Conservation (phyloP, 2,888 invertebrate species). For the Argyresthia albistria region DNA sequence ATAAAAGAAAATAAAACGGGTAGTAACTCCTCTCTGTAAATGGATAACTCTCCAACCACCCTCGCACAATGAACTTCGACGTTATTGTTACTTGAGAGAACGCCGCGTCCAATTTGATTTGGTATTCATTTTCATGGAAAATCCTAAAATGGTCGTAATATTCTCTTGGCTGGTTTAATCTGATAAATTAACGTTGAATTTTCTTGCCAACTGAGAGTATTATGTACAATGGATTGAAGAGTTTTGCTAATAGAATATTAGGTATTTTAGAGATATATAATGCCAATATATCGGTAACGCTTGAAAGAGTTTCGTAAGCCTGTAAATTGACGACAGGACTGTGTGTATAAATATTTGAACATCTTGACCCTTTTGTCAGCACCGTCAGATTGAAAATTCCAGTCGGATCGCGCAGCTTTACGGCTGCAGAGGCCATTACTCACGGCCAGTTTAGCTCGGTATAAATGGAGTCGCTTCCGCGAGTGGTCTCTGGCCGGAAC, state of each 20-base stretch:
- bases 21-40: constrained; percentile 53
- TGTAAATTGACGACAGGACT: too few relatives aligned
- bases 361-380: constrained; percentile 1
- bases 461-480: constrained; percentile 33
- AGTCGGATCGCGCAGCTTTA: constrained; percentile 15
- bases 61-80: constrained; percentile 49
- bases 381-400: constrained; percentile 14
- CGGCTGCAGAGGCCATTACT: constrained; percentile 26
- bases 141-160: constrained; percentile 9
- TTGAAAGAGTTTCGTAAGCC: too few relatives aligned
- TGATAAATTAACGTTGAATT: neutral
- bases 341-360: too few relatives aligned
- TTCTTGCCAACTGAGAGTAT: neutral
- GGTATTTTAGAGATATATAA: neutral
- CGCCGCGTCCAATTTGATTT: constrained; percentile 27
- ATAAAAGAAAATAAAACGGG: constrained; percentile 63
- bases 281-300: too few relatives aligned
- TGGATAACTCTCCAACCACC: constrained; percentile 56
- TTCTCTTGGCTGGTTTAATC: constrained; percentile 3
- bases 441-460: constrained; percentile 31
- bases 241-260: too few relatives aligned
- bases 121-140: constrained; percentile 19
- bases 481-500: constrained; percentile 31
- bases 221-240: neutral
- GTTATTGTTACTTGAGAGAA: constrained; percentile 35